Evolutionary conservation across 2,797 vertebrate species (phyloP), one percentile per base, ranked within the genome.

Genomic region (Scolopax bukidnonensis): DNA sequence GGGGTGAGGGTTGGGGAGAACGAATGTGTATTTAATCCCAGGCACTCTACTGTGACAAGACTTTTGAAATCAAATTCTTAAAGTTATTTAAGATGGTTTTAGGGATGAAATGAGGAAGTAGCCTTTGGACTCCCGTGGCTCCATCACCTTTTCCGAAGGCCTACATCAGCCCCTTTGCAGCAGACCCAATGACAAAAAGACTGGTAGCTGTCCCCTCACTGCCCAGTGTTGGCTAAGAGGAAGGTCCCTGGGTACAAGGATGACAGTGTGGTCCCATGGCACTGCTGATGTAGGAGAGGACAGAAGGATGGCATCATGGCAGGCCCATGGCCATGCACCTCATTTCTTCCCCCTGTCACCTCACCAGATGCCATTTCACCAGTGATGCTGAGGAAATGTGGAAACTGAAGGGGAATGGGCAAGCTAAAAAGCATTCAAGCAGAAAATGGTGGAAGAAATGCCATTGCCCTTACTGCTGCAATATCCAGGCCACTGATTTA

Each of bases 301-400:
- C 20, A 67, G 28, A 83, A 65, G 15, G 50, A 65, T 33, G 65
- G 7, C 18, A 17, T 13, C 12, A 6, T 2, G 11, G 19, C 54
- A 65, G n/a, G 18, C 25, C 25, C 30, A 8, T 4, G 12, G 51
- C 45, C 36, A 9, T 0, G 0, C 4, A 6, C 8, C 8, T 79
- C 3, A 0, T 32, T 61, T 17, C 24, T 81, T 57, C 24, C 21
- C 30, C 30, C 33, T 50, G 9, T 36, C 27, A 43, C 27, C 36
- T 70, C 50, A 73, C 32, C 56, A 83, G 24, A 38, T 67, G 38
- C 7, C 21, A 43, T 60, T 38, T 74, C 54, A 79, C 5, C 17
- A 69, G 21, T 32, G 68, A 47, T 30, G 43, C 16, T 45, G 65
- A 92, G 61, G 25, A 90, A 77, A 67, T 1, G 0, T 24, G 24